Conservation (phyloP, 2,888 invertebrate genomes). For the Sphaerophoria taeniata region DNA sequence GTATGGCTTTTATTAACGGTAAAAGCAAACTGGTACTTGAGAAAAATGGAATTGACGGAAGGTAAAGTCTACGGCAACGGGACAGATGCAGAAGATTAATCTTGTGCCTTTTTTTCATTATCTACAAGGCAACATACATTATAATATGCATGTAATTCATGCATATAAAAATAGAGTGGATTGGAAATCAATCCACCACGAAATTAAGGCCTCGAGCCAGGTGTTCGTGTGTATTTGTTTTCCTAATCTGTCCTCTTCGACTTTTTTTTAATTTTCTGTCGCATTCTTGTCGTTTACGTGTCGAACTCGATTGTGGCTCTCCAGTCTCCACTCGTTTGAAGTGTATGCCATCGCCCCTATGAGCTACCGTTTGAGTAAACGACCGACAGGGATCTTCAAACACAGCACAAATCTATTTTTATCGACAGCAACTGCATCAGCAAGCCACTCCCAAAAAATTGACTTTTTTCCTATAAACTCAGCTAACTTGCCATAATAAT, state of each 20-base stretch:
- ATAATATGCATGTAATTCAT: too few species aligned
- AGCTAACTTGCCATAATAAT: conserved; percentile 67
- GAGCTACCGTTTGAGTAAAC: conserved; percentile 8
- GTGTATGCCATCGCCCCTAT: neutral
- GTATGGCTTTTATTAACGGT: too few species aligned
- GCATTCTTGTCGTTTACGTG: conserved; percentile 15
- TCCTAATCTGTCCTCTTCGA: conserved; percentile 28
- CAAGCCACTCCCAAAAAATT: conserved; percentile 60
- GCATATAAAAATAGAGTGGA: too few species aligned
- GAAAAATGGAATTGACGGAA: too few species aligned
- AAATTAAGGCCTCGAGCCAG: too few species aligned
- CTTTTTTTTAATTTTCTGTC: conserved; percentile 53
- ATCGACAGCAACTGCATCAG: neutral
- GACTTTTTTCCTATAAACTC: conserved; percentile 49
- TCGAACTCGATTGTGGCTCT: conserved; percentile 47
- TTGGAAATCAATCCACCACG: too few species aligned
- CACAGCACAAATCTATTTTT: conserved; percentile 35
- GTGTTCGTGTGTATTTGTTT: too few species aligned
- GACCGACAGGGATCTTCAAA: conserved; percentile 62
- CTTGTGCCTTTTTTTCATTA: too few species aligned
- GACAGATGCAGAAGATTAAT: too few species aligned
- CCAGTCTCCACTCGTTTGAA: conserved; percentile 1
- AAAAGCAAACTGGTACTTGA: too few species aligned
- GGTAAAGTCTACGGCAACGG: too few species aligned
- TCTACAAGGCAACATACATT: too few species aligned